A percentile compares a stretch with the other conserved stretches of the same genome.
phyloP scores from a whole-genome alignment of 2,113 vertebrate species.

The Dicrurus megarhynchus region DNA sequence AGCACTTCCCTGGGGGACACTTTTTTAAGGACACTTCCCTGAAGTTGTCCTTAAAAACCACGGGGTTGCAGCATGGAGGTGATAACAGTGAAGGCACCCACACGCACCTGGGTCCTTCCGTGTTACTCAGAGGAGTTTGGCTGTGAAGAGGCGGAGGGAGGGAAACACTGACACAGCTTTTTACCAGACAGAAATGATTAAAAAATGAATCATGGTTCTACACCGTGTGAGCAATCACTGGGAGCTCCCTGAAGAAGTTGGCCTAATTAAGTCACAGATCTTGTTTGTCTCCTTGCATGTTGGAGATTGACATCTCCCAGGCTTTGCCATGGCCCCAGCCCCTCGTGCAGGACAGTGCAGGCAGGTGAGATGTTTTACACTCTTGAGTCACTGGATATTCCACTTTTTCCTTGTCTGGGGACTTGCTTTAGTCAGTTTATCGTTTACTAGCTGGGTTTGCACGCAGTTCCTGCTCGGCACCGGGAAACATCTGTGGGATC shows the following conservation, averaged over 20 bases:
- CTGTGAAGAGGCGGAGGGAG: not conserved
- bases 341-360: not conserved
- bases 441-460: not conserved
- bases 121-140: not conserved
- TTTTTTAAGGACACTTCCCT: too few relatives aligned
- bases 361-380: not conserved
- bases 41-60: not conserved
- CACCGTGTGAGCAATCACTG: not conserved
- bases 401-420: not conserved
- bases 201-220: not conserved
- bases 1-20: not conserved
- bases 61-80: not conserved
- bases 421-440: not conserved
- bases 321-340: not conserved
- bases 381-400: rapidly evolving
- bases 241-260: conserved; percentile 21
- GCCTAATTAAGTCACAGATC: conserved; percentile 15
- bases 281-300: not conserved
- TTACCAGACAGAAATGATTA: conserved; percentile 33
- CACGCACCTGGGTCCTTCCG: rapidly evolving
- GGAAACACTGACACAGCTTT: not conserved
- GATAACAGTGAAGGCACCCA: not conserved
- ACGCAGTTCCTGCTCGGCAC: not conserved
- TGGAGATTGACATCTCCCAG: not conserved
- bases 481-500: not conserved